These are phyloP conservation scores for Anguilla marmorata DNA, from an alignment of 2,797 vertebrate species.

Conservation along the genomic window DNA sequence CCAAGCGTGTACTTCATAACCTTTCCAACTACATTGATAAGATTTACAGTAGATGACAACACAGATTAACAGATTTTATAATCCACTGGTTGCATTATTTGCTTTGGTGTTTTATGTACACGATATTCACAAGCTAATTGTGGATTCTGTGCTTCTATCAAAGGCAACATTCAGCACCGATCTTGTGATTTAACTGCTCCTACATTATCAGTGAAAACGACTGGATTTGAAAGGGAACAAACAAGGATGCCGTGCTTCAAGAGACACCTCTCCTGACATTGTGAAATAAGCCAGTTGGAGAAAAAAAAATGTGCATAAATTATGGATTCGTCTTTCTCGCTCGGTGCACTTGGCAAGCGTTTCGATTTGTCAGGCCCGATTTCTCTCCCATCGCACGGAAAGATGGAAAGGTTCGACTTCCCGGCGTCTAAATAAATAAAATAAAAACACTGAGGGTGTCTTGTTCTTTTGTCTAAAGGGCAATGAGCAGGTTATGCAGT, in stretches of 20 bases:
- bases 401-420: background rate
- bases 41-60: background rate
- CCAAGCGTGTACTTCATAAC: background rate
- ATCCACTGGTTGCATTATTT: background rate
- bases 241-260: background rate
- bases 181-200: slow-evolving; percentile 34
- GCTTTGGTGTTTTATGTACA: background rate
- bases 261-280: background rate
- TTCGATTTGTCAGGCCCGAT: background rate
- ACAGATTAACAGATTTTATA: background rate
- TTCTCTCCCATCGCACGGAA: slow-evolving; percentile 5
- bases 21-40: background rate
- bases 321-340: slow-evolving; percentile 2
- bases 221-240: background rate
- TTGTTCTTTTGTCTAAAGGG: slow-evolving; percentile 21
- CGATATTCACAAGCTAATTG: slow-evolving; percentile 44
- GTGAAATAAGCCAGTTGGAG: background rate
- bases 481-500: background rate
- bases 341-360: background rate
- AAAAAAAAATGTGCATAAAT: background rate
- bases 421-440: background rate
- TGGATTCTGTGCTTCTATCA: background rate
- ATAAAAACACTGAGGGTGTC: background rate
- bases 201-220: slow-evolving; percentile 47
- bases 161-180: slow-evolving; percentile 35